Evolutionary conservation across 1,140 invertebrate genomes (phyloP).

Genomic region (Battus philenor): DNA sequence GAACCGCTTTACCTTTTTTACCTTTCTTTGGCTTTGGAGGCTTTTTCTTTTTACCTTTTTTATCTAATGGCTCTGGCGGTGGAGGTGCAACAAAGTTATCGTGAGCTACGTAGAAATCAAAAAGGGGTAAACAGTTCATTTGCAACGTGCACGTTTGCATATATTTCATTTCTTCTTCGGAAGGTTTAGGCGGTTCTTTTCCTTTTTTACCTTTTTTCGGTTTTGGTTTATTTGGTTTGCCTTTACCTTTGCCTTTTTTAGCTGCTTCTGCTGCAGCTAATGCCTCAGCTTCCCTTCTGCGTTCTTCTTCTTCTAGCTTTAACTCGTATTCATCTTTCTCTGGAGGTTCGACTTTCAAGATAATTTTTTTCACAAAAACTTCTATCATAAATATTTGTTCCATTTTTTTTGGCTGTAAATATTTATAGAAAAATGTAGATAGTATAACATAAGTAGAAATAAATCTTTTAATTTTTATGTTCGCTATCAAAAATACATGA

Average conservation of each 20-base stretch:
- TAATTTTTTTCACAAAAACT: slow-evolving; percentile 62
- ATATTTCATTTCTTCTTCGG: slow-evolving; percentile 67
- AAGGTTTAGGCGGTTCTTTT: slow-evolving; percentile 57
- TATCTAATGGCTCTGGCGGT: slow-evolving; percentile 46
- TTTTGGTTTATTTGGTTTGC: slow-evolving; percentile 27
- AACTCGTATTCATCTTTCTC: slow-evolving; percentile 65
- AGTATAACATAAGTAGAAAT: no score
- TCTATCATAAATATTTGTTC: slow-evolving; percentile 71
- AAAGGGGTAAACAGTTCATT: slow-evolving; percentile 62
- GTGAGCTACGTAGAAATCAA: slow-evolving; percentile 66
- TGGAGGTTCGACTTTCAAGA: slow-evolving; percentile 63
- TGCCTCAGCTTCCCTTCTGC: slow-evolving; percentile 48
- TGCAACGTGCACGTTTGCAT: slow-evolving; percentile 66
- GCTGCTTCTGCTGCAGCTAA: slow-evolving; percentile 53
- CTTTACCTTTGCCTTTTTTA: slow-evolving; percentile 44
- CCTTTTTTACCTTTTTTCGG: slow-evolving; percentile 58
- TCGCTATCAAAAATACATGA: no score
- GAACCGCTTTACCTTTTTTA: slow-evolving; percentile 43
- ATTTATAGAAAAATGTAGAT: no score
- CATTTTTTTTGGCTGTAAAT: slow-evolving; percentile 28
- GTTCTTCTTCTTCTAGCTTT: slow-evolving; percentile 48
- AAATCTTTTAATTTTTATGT: no score
- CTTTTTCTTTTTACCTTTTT: slow-evolving; percentile 41
- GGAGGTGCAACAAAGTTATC: slow-evolving; percentile 65
- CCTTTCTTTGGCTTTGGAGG: slow-evolving; percentile 45